phyloP scores from a whole-genome alignment of 1,140 invertebrate species.

The Aphelenchoides besseyi region DNA sequence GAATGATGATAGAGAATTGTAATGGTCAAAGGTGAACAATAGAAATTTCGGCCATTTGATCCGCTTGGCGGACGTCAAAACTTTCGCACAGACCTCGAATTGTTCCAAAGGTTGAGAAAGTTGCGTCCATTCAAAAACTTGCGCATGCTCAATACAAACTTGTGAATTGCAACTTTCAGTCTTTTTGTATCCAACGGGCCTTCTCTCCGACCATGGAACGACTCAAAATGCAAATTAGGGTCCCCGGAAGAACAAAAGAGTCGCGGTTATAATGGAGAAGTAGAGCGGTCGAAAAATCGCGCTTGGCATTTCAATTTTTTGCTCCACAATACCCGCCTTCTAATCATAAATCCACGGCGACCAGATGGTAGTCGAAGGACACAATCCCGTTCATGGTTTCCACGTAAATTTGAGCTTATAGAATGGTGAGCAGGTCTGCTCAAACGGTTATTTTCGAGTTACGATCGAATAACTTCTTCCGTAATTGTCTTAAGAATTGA shows the following conservation, averaged over 20 bases:
- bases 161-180: too few relatives aligned
- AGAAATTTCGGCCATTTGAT: conserved; percentile 5
- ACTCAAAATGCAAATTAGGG: background rate
- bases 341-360: too few relatives aligned
- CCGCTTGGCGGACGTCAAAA: background rate
- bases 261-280: background rate
- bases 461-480: too few relatives aligned
- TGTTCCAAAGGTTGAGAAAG: conserved; percentile 5
- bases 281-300: background rate
- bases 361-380: too few relatives aligned
- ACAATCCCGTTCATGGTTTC: too few relatives aligned
- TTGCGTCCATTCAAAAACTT: background rate
- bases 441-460: too few relatives aligned
- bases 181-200: background rate
- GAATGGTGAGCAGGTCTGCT: too few relatives aligned
- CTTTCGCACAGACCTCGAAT: background rate
- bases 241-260: background rate
- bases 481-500: too few relatives aligned
- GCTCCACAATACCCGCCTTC: too few relatives aligned
- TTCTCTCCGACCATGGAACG: background rate
- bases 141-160: background rate
- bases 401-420: too few relatives aligned
- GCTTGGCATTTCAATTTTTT: background rate
- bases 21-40: too few relatives aligned
- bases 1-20: too few relatives aligned